A percentile compares a stretch with the other conserved stretches of the same genome.
These are phyloP conservation scores for Crypturellus undulatus DNA, from an alignment of 2,113 vertebrate genomes.

Conservation along the genomic window DNA sequence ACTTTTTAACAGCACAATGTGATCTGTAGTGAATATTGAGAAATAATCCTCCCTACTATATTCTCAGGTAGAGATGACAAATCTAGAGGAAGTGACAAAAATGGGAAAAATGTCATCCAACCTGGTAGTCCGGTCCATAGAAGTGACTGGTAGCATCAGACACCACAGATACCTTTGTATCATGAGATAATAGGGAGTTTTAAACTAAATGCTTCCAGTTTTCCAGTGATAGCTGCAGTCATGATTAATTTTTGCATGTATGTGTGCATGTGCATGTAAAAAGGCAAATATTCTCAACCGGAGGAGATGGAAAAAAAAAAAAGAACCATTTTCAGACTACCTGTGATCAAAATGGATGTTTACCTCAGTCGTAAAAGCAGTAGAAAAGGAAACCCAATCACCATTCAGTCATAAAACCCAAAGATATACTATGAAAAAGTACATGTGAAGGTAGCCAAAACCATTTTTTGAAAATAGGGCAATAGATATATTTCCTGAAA, in stretches of 20 bases:
- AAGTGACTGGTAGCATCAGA: background rate
- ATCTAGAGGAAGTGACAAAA: background rate
- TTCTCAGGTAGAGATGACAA: background rate
- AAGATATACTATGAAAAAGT: constrained; percentile 31
- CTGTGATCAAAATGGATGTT: background rate
- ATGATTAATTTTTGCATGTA: background rate
- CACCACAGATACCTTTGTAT: background rate
- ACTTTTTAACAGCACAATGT: background rate
- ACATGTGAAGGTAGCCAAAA: background rate
- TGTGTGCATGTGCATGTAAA: background rate
- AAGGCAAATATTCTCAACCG: background rate
- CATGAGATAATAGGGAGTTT: fast-evolving
- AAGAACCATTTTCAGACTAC: background rate
- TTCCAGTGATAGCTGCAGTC: background rate
- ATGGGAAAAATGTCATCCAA: background rate
- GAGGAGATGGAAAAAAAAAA: background rate
- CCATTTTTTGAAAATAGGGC: constrained; percentile 28
- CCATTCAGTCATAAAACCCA: constrained; percentile 34
- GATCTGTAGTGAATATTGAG: background rate
- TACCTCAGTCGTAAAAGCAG: constrained; percentile 9
- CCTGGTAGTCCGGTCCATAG: background rate
- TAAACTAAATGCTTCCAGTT: background rate
- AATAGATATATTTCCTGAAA: constrained; percentile 36
- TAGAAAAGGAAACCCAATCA: constrained; percentile 6
- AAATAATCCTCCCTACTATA: background rate